Evolutionary conservation across 2,113 vertebrate species (phyloP), one percentile per base, ranked within the genome.

Genomic region (Lepidiolamprologus cunningtoni): DNA sequence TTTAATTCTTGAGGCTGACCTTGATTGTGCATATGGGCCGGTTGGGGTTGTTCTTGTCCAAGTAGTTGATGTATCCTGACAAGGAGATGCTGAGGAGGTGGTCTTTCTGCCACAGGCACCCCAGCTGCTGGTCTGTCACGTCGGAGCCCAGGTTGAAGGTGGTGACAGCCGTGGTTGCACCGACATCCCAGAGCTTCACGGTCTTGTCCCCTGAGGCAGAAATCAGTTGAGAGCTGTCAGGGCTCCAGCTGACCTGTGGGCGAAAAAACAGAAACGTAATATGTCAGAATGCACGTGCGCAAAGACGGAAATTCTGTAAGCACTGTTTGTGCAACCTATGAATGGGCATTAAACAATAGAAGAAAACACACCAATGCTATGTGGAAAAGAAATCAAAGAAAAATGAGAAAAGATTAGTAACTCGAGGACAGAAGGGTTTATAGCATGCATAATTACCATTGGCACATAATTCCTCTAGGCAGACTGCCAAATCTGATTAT

Each of bases 191-290:
- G 45, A 99, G 97, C 90, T 98, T 99, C 53, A 98, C 98, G 1
- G 98, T 99, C 95, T 98, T 99, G 92, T 99, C 99, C 87, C 98
- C 98, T 1, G 98, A 99, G 31, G 98, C 98, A 42, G 99, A 99
- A 89, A 99, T 98, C 89, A 99, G 95, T 52, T 97, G 97, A 86
- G 96, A 96, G 90, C 97, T 96, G 91, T 99, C 99, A 14, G 98
- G 95, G 89, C 98, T 98, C 99, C 98, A 99, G 89, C 98, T 95
- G 82, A 97, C 23, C 97, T 97, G 57, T 4, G 86, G 66, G 8
- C 23, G 12, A 31, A n/a, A 40, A 82, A 52, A 21, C 12, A 71
- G 21, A 21, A 4, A 11, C 1, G 1, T 28, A n/a, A 35, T 3
- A 42, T 37, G 37, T 73, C 31, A 81, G 58, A n/a, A 84, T 84